Percentiles rank a stretch among this genome's conserved stretches.
phyloP scores from a whole-genome alignment of 2,888 invertebrate genomes.

The Pheosia tremula region DNA sequence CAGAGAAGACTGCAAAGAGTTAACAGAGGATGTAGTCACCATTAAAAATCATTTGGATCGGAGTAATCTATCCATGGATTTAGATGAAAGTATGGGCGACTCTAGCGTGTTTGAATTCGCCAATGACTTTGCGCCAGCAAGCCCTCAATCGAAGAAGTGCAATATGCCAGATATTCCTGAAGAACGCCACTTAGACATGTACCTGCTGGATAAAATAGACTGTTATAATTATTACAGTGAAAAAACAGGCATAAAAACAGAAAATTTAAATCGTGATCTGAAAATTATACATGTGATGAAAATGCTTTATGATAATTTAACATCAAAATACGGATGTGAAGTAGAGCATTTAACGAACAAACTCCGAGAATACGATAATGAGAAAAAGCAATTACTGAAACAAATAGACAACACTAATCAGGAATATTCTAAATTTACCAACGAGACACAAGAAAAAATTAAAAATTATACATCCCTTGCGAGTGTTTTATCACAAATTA shows the following conservation, averaged over 20 bases:
- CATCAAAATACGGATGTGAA: constrained; percentile 63
- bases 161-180: constrained; percentile 55
- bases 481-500: constrained; percentile 48
- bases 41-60: constrained; percentile 74
- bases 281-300: constrained; percentile 72
- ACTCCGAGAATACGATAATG: constrained; percentile 62
- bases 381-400: constrained; percentile 47
- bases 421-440: constrained; percentile 45
- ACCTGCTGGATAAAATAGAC: constrained; percentile 61
- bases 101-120: constrained; percentile 46
- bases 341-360: constrained; percentile 69
- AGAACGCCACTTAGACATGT: constrained; percentile 50
- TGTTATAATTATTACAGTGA: constrained; percentile 66
- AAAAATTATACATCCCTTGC: constrained; percentile 41
- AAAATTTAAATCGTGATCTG: constrained; percentile 45
- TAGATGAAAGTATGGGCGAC: constrained; percentile 67
- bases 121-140: constrained; percentile 39
- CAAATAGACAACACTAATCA: constrained; percentile 44
- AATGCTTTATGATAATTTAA: constrained; percentile 60
- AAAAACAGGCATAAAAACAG: constrained; percentile 55
- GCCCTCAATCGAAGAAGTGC: constrained; percentile 43
- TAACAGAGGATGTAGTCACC: constrained; percentile 72
- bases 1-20: constrained; percentile 70
- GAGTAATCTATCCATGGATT: constrained; percentile 65
- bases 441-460: constrained; percentile 53